phyloP scores from a whole-genome alignment of 2,888 invertebrate species.

The Phyllotreta cruciferae region DNA sequence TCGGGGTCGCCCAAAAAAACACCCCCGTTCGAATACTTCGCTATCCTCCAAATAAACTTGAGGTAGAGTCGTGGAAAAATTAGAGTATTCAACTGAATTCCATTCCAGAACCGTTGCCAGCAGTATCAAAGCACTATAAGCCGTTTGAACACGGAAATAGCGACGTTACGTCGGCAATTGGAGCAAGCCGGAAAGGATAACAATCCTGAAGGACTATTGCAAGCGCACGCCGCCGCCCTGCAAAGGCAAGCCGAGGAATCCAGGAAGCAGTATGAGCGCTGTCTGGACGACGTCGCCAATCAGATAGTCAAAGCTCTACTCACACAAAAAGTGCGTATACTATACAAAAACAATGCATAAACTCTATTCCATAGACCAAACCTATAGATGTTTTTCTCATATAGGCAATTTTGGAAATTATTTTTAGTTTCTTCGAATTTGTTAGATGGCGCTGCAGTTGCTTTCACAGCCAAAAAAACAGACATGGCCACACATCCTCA shows the following conservation, averaged over 20 bases:
- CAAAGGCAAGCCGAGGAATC: slow-evolving; percentile 71
- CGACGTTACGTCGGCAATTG: slow-evolving; percentile 69
- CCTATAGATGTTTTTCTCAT: too few relatives aligned
- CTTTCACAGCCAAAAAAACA: too few relatives aligned
- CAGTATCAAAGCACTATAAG: slow-evolving; percentile 75
- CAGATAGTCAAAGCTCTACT: slow-evolving; percentile 83
- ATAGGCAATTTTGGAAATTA: too few relatives aligned
- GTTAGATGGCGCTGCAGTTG: too few relatives aligned
- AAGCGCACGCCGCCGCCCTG: slow-evolving; percentile 69
- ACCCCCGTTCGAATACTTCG: not conserved
- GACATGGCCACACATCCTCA: too few relatives aligned
- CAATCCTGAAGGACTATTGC: slow-evolving; percentile 64
- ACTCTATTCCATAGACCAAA: too few relatives aligned
- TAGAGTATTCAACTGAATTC: too few relatives aligned
- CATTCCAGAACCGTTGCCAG: slow-evolving; percentile 71
- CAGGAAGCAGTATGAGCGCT: slow-evolving; percentile 77
- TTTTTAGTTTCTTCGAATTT: too few relatives aligned
- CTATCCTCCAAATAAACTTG: not conserved
- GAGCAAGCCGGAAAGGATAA: slow-evolving; percentile 59
- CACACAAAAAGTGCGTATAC: slow-evolving; percentile 81
- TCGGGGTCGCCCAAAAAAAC: slow-evolving; percentile 17
- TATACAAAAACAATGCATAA: too few relatives aligned
- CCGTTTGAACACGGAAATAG: slow-evolving; percentile 73
- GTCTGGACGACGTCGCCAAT: slow-evolving; percentile 84
- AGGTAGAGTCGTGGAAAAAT: not conserved